Evolutionary conservation across 2,797 vertebrate species (phyloP).

Genomic region (Ctenosaura bakeri): DNA sequence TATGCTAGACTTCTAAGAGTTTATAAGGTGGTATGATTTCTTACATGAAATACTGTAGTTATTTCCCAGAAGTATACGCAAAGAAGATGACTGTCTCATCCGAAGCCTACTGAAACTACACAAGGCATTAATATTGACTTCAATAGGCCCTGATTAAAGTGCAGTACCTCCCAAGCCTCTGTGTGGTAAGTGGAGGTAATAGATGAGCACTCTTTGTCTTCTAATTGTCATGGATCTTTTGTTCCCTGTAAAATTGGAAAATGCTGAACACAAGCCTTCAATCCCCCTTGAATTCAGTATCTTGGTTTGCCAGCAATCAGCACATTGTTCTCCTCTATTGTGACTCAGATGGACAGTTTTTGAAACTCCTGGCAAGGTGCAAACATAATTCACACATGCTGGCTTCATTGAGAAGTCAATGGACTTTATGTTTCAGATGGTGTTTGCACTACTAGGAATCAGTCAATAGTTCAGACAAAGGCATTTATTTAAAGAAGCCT

Average conservation of each 20-base stretch:
- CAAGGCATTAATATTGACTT: background rate
- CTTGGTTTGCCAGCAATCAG: background rate
- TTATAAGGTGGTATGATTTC: slow-evolving; percentile 1
- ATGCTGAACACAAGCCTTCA: background rate
- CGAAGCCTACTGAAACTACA: background rate
- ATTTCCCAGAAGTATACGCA: background rate
- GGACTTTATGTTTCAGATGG: background rate
- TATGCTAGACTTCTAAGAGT: background rate
- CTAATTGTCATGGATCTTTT: slow-evolving; percentile 26
- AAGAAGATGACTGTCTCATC: background rate
- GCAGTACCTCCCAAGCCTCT: background rate
- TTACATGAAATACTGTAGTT: background rate
- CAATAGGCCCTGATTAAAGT: slow-evolving; percentile 15
- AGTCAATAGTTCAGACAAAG: background rate
- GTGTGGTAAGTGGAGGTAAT: background rate
- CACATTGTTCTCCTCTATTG: background rate
- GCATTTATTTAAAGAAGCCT: background rate
- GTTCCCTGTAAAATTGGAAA: background rate
- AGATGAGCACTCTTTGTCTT: background rate
- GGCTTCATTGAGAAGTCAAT: background rate
- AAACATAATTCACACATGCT: background rate
- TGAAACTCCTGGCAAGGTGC: background rate
- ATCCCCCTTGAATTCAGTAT: slow-evolving; percentile 13
- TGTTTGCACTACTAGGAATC: background rate
- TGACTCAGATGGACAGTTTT: background rate